These are phyloP conservation scores for Sebastes fasciatus DNA, from an alignment of 2,113 vertebrate genomes.

Conservation along the genomic window DNA sequence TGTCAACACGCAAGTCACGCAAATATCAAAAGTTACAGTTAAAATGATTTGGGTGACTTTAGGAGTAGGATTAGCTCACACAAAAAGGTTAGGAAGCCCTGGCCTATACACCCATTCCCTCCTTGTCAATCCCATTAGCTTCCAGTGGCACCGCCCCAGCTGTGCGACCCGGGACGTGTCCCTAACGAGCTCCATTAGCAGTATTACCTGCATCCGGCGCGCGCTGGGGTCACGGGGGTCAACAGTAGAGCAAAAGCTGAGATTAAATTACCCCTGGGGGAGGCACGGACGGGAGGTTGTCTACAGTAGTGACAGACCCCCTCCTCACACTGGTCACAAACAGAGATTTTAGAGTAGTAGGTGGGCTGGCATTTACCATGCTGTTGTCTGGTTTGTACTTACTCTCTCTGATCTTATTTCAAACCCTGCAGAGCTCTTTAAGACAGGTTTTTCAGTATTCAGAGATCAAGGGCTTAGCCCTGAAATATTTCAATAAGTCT, in stretches of 20 bases:
- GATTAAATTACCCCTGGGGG: slow-evolving; percentile 84
- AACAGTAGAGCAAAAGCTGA: slow-evolving; percentile 70
- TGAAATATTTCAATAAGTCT: neutral
- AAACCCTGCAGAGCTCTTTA: slow-evolving; percentile 17
- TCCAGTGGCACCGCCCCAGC: slow-evolving; percentile 63
- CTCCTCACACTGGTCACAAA: slow-evolving; percentile 18
- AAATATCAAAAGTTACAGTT: slow-evolving; percentile 18
- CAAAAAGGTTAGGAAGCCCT: slow-evolving; percentile 42
- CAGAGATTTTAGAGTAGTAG: slow-evolving; percentile 48
- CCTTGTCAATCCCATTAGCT: slow-evolving; percentile 76
- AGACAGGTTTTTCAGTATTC: neutral
- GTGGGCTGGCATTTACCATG: slow-evolving; percentile 43
- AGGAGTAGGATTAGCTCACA: slow-evolving; percentile 38
- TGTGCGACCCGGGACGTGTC: slow-evolving; percentile 71
- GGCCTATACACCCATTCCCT: slow-evolving; percentile 39
- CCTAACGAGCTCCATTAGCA: slow-evolving; percentile 83
- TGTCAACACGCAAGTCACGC: slow-evolving; percentile 36
- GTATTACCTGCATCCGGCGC: slow-evolving; percentile 82
- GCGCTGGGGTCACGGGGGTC: slow-evolving; percentile 74
- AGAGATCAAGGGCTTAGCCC: neutral
- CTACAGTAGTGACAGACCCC: slow-evolving; percentile 37
- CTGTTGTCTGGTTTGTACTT: slow-evolving; percentile 28
- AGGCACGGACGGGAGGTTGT: slow-evolving; percentile 38
- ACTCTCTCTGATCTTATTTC: slow-evolving; percentile 48
- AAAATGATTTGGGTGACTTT: slow-evolving; percentile 39